Evolutionary conservation across 2,113 vertebrate species (phyloP), one percentile per base, ranked within the genome.

Genomic region (Odobenus rosmarus): DNA sequence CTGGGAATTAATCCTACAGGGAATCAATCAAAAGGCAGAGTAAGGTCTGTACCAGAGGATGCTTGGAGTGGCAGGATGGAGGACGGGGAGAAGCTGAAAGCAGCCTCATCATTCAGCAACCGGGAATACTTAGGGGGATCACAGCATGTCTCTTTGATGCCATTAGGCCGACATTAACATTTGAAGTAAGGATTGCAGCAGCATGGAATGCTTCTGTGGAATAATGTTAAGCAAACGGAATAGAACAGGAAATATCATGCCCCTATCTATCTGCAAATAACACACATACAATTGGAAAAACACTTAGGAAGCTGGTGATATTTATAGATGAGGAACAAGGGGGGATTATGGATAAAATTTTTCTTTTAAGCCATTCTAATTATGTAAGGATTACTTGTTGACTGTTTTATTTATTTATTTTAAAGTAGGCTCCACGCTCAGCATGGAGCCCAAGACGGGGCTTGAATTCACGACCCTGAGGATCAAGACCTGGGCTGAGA

Each of bases 231-330:
- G 84, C 71, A 26, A 62, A 83, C 1, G 0, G 55, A 28, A 61
- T 0, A 28, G 26, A 79, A 59, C 16, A 62, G 61, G 23, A 16
- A 39, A 0, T 3, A 11, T 7, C 3, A 26, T 1, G 19, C 55
- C 55, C 21, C 5, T 7, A 5, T 74, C 36, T 55, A 26, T 33
- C 19, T 12, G 89, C 49, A 82, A 53, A 64, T 31, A 23, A 79
- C 42, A 31, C 7, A 26, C 21, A 1, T 9, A 1, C 55, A 33
- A n/a, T 4, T 16, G 42, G 51, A 62, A 14, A 55, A 15, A 23
- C 6, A 21, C 49, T 7, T 10, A 26, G n/a, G 57, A 81, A 77
- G 36, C 0, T n/a, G 33, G 55, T 83, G 12, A 18, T 53, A 84
- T 79, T 67, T 31, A 67, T 1, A 11, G 77, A 28, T 9, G 36